Conservation (phyloP, 2,113 vertebrate genomes). For the Scalopus aquaticus region DNA sequence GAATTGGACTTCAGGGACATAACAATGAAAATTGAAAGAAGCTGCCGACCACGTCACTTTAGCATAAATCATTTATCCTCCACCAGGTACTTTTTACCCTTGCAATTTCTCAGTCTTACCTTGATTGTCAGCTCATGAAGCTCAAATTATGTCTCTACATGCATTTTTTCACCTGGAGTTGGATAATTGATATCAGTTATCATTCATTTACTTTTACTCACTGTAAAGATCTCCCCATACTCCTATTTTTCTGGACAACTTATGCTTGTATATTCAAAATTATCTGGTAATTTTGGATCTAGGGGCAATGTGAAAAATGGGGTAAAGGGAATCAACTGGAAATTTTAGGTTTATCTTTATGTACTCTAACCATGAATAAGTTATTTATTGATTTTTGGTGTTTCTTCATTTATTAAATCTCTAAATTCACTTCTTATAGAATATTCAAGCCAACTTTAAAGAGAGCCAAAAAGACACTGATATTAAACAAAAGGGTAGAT, state of each 20-base stretch:
- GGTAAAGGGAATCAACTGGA: neutral
- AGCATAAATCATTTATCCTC: constrained; percentile 68
- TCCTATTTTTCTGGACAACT: neutral
- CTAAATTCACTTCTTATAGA: neutral
- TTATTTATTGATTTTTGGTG: neutral
- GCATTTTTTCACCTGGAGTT: neutral
- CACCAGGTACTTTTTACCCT: constrained; percentile 32
- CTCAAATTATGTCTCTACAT: constrained; percentile 38
- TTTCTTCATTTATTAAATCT: constrained; percentile 20
- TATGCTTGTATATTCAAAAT: neutral
- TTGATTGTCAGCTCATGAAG: constrained; percentile 60
- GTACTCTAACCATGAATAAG: neutral
- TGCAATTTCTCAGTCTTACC: constrained; percentile 50
- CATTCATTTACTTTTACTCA: neutral
- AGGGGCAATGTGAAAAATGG: neutral
- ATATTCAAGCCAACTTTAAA: neutral
- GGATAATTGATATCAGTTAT: constrained; percentile 15
- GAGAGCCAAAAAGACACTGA: neutral
- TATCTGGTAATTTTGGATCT: neutral
- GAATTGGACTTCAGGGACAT: constrained; percentile 60
- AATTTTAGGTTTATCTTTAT: neutral
- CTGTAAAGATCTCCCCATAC: neutral
- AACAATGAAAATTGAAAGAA: constrained; percentile 72
- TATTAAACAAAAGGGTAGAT: neutral
- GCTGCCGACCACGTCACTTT: constrained; percentile 24